Base-by-base conservation (phyloP, 92 coral and sea anemone species). In the Diadumene lineata region DNA sequence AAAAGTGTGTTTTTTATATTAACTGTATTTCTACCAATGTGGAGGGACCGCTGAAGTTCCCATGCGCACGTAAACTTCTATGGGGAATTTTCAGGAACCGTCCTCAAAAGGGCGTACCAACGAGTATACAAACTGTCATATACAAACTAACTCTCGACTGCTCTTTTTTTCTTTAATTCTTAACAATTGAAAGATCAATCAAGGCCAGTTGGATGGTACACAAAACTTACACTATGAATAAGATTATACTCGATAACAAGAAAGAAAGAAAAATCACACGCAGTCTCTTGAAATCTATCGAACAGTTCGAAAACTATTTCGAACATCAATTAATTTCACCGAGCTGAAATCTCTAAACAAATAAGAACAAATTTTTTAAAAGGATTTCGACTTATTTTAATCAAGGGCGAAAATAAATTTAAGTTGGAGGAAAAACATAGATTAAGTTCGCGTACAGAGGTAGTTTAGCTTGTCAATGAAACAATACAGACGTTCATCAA, bases 351-450 rank as follows among this genome's bases (percentile, higher is more conserved):
- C 48, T 32, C 48, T 38, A 38, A 38, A 13, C 48, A 38, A 38
- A 38, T 38, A 38, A 38, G 48, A n/a, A 6, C 48, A 38, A 38
- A 38, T 38, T 38, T 38, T 4, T 62, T 62, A 62, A 62, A 26
- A 62, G 68, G 68, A 62, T 62, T 62, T 62, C n/a, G 43, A 31
- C 43, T 31, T 29, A 21, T 29, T 62, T 62, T 29, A 72, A 72
- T 72, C n/a, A 18, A 72, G 34, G 15, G 50, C 51, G 21, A 30
- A 71, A 56, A 72, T 57, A 72, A 61, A 25, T 50, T 70, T 72
- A 72, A 72, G 77, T 72, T 44, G n/a, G 23, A 56, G 31, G 23
- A 15, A 56, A 43, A 72, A 72, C 77, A 72, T 22, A 25, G 50
- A 55, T 55, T 55, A 27, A 29, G 38, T 13, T 10, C 11, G 43